These are phyloP conservation scores for Indri indri DNA, from an alignment of 2,113 vertebrate species.

Conservation along the genomic window DNA sequence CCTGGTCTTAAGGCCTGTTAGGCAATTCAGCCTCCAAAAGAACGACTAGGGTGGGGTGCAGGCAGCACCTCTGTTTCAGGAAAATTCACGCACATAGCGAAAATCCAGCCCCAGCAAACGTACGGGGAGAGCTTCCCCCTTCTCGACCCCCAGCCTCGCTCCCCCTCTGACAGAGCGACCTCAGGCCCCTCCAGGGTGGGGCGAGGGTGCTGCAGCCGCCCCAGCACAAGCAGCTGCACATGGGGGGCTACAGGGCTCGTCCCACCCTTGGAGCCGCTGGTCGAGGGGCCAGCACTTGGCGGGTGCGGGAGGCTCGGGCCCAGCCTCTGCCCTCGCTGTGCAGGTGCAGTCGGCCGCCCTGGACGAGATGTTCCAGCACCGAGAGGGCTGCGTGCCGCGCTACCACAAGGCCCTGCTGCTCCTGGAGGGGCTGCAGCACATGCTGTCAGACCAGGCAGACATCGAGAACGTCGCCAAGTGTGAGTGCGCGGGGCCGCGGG, in stretches of 20 bases:
- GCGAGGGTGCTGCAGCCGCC: too few species aligned
- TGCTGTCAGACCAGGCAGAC: constrained; percentile 89
- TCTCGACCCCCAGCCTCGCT: neutral
- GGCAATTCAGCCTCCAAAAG: neutral
- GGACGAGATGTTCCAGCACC: constrained; percentile 96
- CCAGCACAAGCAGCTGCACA: too few species aligned
- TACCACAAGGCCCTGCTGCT: constrained; percentile 95
- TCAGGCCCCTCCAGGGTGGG: too few species aligned
- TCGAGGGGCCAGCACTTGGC: neutral
- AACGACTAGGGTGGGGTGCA: neutral
- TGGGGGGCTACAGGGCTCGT: neutral
- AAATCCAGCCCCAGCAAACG: accelerated
- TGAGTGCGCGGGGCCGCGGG: constrained; percentile 68
- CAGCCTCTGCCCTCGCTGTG: neutral
- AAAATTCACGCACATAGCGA: accelerated
- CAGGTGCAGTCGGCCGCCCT: constrained; percentile 95
- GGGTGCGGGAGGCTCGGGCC: too few species aligned
- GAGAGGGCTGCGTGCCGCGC: constrained; percentile 89
- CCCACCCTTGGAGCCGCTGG: neutral
- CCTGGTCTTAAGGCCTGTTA: neutral
- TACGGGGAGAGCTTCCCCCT: neutral
- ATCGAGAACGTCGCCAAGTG: constrained; percentile 92
- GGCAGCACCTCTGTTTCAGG: neutral
- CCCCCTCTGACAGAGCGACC: neutral
- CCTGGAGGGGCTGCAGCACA: constrained; percentile 93